These are phyloP conservation scores for Neodon shergylaensis DNA, from an alignment of 2,113 vertebrate genomes.

Conservation along the genomic window DNA sequence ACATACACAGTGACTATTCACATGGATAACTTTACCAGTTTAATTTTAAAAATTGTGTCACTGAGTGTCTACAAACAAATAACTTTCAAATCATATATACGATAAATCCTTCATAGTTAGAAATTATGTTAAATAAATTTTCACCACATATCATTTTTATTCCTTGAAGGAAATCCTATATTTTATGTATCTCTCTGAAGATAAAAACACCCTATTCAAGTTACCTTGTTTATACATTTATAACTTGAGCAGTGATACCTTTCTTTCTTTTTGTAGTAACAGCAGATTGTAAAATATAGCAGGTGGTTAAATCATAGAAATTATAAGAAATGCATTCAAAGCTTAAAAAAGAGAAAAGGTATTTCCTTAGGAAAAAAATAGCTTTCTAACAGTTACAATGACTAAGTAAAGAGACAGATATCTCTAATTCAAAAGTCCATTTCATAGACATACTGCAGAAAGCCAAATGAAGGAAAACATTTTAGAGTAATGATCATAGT, in stretches of 20 bases:
- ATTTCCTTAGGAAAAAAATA: neutral
- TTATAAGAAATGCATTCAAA: neutral
- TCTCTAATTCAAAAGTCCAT: neutral
- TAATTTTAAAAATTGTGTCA: slow-evolving; percentile 40
- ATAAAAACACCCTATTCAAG: neutral
- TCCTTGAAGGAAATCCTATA: neutral
- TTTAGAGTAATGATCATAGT: neutral
- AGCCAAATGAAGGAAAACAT: neutral
- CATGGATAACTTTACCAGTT: slow-evolving; percentile 30
- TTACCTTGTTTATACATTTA: neutral
- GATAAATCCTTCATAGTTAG: neutral
- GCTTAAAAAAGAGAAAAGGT: neutral
- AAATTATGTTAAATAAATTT: slow-evolving; percentile 33
- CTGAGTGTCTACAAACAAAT: slow-evolving; percentile 51
- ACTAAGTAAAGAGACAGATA: neutral
- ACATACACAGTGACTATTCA: slow-evolving; percentile 64
- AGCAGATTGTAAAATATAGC: neutral
- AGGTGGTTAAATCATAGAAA: neutral
- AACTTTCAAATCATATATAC: slow-evolving; percentile 57
- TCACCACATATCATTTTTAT: neutral
- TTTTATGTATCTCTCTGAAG: neutral
- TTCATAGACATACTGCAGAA: neutral
- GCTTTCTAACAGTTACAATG: neutral
- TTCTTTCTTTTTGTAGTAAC: neutral
- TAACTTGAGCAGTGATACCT: neutral